These are phyloP conservation scores for mouse (Mus musculus) DNA, from an alignment of 2,113 vertebrate genomes.

Conservation along the genomic window DNA sequence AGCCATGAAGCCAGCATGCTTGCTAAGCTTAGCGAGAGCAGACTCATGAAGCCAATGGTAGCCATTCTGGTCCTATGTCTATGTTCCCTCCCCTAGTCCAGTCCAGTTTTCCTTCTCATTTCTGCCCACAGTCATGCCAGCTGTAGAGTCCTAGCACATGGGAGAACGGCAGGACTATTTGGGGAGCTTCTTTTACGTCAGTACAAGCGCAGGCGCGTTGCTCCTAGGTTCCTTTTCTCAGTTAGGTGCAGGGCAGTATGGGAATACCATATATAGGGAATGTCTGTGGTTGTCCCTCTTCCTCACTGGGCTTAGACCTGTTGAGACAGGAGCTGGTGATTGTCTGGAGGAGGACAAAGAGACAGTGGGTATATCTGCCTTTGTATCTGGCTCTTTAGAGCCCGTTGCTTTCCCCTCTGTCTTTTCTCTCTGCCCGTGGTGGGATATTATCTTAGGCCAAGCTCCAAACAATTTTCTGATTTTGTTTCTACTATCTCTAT, in stretches of 20 bases:
- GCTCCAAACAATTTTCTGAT: background rate
- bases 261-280: background rate
- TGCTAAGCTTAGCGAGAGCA: background rate
- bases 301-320: background rate
- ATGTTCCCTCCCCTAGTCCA: background rate
- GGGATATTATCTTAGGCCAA: background rate
- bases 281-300: background rate
- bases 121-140: background rate
- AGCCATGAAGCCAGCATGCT: background rate
- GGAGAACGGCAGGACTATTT: background rate
- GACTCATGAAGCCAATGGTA: background rate
- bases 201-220: background rate
- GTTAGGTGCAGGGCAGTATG: background rate
- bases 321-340: background rate
- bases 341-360: background rate
- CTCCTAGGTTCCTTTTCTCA: background rate
- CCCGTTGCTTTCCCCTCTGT: background rate
- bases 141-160: background rate
- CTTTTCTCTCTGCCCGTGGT: background rate
- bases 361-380: background rate
- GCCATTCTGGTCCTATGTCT: background rate
- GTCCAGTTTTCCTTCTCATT: background rate
- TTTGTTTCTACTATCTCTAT: slow-evolving; percentile 44
- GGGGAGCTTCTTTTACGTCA: background rate
- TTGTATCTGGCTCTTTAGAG: background rate